These are phyloP conservation scores for Scaptomyza reducta DNA, from an alignment of 2,888 invertebrate genomes.

Conservation along the genomic window DNA sequence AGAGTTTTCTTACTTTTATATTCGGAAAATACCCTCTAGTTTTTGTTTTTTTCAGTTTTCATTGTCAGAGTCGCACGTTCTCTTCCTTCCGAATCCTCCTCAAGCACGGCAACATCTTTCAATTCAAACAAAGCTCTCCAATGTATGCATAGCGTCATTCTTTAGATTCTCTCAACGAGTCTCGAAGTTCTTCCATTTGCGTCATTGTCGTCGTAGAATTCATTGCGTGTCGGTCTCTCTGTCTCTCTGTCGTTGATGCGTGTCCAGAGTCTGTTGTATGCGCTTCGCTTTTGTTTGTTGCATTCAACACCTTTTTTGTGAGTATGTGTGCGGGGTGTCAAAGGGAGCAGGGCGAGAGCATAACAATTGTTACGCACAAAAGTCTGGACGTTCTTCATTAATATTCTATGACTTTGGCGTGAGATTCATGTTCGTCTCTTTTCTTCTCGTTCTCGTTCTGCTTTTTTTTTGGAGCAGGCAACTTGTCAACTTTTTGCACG, in stretches of 20 bases:
- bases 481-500: slow-evolving; percentile 46
- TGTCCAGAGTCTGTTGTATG: slow-evolving; percentile 8
- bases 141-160: slow-evolving; percentile 46
- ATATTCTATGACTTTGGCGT: slow-evolving; percentile 69
- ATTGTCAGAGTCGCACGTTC: slow-evolving; percentile 6
- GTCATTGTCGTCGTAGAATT: slow-evolving; percentile 9
- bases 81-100: not conserved
- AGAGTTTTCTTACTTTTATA: not conserved
- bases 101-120: not conserved
- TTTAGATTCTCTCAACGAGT: slow-evolving; percentile 4
- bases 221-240: slow-evolving; percentile 5
- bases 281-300: slow-evolving; percentile 23
- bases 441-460: not conserved
- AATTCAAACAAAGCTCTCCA: slow-evolving; percentile 25
- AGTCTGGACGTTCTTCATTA: slow-evolving; percentile 45
- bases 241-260: slow-evolving; percentile 14
- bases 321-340: not conserved
- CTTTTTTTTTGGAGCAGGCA: slow-evolving; percentile 6
- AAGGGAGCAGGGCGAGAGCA: not conserved
- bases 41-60: slow-evolving; percentile 29
- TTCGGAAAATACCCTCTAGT: not conserved
- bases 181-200: slow-evolving; percentile 1
- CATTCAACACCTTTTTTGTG: slow-evolving; percentile 36
- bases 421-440: slow-evolving; percentile 24
- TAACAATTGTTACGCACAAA: slow-evolving; percentile 7